Evolutionary conservation across 2,888 invertebrate genomes (phyloP), one percentile per base, ranked within the genome.

Genomic region (Epicampocera succincta): DNA sequence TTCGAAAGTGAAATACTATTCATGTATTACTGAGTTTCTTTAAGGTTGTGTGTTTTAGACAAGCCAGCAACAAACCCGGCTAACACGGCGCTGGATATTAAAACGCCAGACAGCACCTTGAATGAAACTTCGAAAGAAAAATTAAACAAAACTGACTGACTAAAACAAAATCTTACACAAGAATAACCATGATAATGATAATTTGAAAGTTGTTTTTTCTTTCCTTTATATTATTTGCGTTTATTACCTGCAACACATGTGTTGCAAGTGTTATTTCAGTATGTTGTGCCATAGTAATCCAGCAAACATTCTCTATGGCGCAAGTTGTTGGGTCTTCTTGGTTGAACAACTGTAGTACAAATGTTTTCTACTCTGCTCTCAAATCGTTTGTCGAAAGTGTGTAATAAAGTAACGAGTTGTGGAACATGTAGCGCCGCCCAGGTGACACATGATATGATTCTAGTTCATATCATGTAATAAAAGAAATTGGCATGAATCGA

Each of bases 131-230:
- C 13, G 9, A 38, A 56, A 46, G 17, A 56, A 75, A 19, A 17
- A 52, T 21, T 44, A 44, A 65, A 33, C 33, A 46, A 46, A 46
- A 54, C 48, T 25, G 48, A 69, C 58, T 52, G 40, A 44, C 21
- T 52, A 6, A 52, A 76, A 46, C 42, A 46, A 46, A 69, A 46
- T 66, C 66, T 76, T 80, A 72, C 76, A 76, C 71, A 48, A 60
- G 72, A 72, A 76, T 72, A 80, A 72, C 77, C 72, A 77, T 68
- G 66, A 80, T 76, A 80, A 77, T 80, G 77, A 77, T 77, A 68
- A 72, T 77, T 44, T 60, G 68, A 33, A 33, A 33, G 33, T 71
- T 5, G 12, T 38, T 52, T 42, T 58, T 44, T 1, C 48, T 65
- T n/a, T n/a, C n/a, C 15, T 66, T 68, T 13, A 21, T 69, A 4